A percentile compares a stretch with the other conserved stretches of the same genome.
phyloP scores from a whole-genome alignment of 2,797 vertebrate species.

The Psittacula derbiana region DNA sequence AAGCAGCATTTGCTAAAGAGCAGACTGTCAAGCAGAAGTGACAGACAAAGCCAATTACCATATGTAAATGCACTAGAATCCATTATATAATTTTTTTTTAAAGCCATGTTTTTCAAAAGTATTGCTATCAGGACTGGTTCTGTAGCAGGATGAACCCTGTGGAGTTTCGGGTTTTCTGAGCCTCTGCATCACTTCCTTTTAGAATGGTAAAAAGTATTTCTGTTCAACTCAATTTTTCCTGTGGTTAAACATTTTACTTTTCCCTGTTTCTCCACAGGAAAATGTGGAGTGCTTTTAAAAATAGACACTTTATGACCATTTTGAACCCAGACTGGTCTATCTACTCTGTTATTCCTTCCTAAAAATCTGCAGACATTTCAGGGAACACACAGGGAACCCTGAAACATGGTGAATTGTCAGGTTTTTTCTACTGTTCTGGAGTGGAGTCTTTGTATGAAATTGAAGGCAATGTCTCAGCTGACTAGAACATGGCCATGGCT shows the following conservation, averaged over 20 bases:
- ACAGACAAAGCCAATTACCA: constrained; percentile 43
- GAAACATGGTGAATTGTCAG: background rate
- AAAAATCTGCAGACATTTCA: background rate
- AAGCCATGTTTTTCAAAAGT: background rate
- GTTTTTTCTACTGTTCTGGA: background rate
- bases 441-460: background rate
- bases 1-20: constrained; percentile 29
- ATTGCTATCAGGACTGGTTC: background rate
- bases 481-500: accelerated
- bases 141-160: background rate
- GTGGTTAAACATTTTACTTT: background rate
- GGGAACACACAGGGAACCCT: background rate
- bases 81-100: background rate
- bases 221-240: background rate
- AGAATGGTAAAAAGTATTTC: background rate
- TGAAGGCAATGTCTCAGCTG: background rate
- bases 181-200: background rate
- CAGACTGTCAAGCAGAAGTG: constrained; percentile 30
- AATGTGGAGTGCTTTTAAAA: background rate
- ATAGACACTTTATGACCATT: background rate
- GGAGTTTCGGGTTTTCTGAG: background rate
- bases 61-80: constrained; percentile 22
- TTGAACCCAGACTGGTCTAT: background rate
- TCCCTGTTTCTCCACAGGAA: background rate
- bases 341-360: background rate